Conservation (phyloP, 2,797 vertebrate species). For the Sparus aurata region DNA sequence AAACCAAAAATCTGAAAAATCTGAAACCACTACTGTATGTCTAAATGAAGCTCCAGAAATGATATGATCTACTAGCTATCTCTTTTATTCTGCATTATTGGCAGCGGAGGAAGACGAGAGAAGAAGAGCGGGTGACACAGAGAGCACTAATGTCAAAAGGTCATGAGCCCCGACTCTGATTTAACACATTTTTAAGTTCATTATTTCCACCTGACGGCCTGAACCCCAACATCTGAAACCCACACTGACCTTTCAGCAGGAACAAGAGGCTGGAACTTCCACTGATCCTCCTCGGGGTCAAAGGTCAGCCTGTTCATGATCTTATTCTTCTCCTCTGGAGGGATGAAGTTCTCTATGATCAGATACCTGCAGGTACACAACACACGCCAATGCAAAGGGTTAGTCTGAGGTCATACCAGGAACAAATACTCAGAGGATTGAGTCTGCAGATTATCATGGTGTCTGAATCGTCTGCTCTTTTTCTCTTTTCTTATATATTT, state of each 20-base stretch:
- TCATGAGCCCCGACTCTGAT: neutral
- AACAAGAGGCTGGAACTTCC: constrained; percentile 95
- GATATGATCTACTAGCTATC: neutral
- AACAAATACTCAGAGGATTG: neutral
- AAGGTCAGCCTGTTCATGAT: constrained; percentile 96
- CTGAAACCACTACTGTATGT: constrained; percentile 23
- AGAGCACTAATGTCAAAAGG: constrained; percentile 7
- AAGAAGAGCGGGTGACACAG: neutral
- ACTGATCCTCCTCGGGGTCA: constrained; percentile 94
- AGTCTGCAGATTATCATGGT: neutral
- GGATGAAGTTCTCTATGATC: constrained; percentile 99
- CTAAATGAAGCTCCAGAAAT: neutral
- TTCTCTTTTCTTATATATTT: neutral
- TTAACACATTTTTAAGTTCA: neutral
- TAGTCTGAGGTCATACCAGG: neutral
- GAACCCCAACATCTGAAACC: neutral
- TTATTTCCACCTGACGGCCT: neutral
- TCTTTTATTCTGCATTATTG: neutral
- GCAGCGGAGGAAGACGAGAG: neutral
- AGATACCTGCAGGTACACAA: constrained; percentile 86
- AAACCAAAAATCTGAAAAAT: neutral
- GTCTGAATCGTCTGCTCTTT: neutral
- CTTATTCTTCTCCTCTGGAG: constrained; percentile 97
- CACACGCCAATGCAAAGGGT: neutral
- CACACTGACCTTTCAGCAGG: constrained; percentile 88